phyloP scores from a whole-genome alignment of 2,888 invertebrate species.

The Podabrus alpinus region DNA sequence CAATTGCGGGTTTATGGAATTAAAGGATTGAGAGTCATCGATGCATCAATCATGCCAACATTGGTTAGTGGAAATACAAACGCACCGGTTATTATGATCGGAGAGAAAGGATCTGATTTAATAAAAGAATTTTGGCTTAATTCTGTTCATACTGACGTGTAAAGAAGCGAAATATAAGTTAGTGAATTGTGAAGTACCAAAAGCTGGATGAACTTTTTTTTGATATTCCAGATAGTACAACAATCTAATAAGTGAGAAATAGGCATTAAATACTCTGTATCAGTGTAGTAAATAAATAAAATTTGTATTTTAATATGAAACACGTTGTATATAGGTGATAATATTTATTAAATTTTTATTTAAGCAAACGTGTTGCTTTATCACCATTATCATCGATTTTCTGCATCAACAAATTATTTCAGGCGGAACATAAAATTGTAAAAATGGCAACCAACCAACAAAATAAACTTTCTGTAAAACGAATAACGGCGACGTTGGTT shows the following conservation, averaged over 20 bases:
- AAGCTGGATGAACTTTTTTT: neutral
- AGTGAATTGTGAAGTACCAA: neutral
- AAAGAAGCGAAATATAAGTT: too few species aligned
- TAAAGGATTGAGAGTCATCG: conserved; percentile 77
- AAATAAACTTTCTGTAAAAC: conserved; percentile 61
- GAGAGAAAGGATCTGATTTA: conserved; percentile 86
- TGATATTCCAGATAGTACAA: neutral
- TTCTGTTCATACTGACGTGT: conserved; percentile 34
- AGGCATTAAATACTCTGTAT: too few species aligned
- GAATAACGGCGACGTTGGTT: conserved; percentile 68
- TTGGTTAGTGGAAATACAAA: conserved; percentile 86
- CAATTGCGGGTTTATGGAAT: conserved; percentile 80
- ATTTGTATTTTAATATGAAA: neutral
- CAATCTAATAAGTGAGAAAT: too few species aligned
- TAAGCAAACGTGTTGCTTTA: neutral
- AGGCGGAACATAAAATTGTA: neutral
- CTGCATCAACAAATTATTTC: neutral
- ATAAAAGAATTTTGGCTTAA: conserved; percentile 83
- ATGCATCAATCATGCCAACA: conserved; percentile 86
- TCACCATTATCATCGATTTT: neutral
- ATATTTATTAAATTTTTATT: neutral
- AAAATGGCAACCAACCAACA: conserved; percentile 32
- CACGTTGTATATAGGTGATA: neutral
- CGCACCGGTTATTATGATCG: conserved; percentile 87
- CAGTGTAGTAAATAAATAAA: neutral